A percentile compares a stretch with the other conserved stretches of the same genome.
phyloP scores from a whole-genome alignment of 2,113 vertebrate genomes.

The Peucedramus taeniatus region DNA sequence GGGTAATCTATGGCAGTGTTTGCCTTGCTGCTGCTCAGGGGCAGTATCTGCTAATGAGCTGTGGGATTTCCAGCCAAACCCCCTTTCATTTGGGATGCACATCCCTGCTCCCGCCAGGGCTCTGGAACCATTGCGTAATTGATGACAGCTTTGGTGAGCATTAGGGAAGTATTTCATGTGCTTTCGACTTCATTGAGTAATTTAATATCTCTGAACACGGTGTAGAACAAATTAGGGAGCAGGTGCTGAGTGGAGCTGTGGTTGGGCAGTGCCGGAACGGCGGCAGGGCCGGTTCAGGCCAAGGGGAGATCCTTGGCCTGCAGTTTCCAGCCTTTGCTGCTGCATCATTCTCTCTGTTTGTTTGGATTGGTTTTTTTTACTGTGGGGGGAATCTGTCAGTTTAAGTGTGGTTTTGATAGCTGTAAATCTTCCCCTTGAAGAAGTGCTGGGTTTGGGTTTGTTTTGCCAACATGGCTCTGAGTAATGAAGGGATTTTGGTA shows the following conservation, averaged over 20 bases:
- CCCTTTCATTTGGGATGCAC: not conserved
- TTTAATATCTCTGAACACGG: not conserved
- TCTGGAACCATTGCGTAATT: not conserved
- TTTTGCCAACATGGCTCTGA: not conserved
- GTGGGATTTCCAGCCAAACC: not conserved
- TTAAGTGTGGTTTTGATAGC: not conserved
- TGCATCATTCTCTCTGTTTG: not conserved
- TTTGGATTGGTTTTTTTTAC: not conserved
- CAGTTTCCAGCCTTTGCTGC: not conserved
- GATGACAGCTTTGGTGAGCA: not conserved
- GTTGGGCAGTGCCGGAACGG: rapidly evolving
- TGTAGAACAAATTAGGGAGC: not conserved
- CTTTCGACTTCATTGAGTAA: not conserved
- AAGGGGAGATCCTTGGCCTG: not conserved
- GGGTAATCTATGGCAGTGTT: rapidly evolving
- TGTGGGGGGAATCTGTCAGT: not conserved
- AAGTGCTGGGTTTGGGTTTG: not conserved
- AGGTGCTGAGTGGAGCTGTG: not conserved
- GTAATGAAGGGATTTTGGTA: not conserved
- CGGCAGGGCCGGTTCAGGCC: not conserved
- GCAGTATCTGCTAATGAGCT: not conserved
- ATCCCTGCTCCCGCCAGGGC: rapidly evolving
- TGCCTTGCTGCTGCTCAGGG: not conserved
- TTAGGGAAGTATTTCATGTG: not conserved
- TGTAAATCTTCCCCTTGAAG: not conserved